phyloP scores from a whole-genome alignment of 2,113 vertebrate species.

The Candoia aspera region DNA sequence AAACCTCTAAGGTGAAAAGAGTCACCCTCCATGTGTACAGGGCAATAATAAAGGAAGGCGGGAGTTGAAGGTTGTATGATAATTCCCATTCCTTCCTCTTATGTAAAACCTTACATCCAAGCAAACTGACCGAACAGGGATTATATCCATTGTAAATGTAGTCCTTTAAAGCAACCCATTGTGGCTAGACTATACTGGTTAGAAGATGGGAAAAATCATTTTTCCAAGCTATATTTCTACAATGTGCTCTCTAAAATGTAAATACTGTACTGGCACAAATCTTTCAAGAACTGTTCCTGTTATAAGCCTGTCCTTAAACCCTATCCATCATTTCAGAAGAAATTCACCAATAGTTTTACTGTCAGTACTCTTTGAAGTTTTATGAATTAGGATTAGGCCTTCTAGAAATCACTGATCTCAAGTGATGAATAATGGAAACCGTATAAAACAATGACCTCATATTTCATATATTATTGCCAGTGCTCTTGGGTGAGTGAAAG shows the following conservation, averaged over 20 bases:
- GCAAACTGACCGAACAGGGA: not conserved
- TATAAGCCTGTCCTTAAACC: not conserved
- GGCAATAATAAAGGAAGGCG: not conserved
- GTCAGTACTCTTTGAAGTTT: not conserved
- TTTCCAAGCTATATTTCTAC: not conserved
- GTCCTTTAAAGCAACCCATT: not conserved
- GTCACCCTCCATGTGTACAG: not conserved
- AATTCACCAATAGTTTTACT: not conserved
- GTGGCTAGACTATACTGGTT: not conserved
- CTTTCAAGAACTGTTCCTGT: not conserved
- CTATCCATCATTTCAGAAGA: not conserved
- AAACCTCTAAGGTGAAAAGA: not conserved
- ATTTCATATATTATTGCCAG: not conserved
- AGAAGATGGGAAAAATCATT: not conserved
- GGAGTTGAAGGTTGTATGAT: not conserved
- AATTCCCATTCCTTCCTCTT: not conserved
- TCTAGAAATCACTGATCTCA: slow-evolving; percentile 2
- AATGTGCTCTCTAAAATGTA: not conserved
- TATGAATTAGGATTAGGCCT: not conserved
- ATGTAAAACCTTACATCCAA: not conserved
- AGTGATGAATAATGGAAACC: not conserved
- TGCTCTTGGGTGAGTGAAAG: not conserved
- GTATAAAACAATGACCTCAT: not conserved
- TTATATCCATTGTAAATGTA: not conserved
- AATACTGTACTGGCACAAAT: not conserved